Evolutionary conservation across 2,888 invertebrate genomes (phyloP).

Genomic region (Drosophila peninsularis): DNA sequence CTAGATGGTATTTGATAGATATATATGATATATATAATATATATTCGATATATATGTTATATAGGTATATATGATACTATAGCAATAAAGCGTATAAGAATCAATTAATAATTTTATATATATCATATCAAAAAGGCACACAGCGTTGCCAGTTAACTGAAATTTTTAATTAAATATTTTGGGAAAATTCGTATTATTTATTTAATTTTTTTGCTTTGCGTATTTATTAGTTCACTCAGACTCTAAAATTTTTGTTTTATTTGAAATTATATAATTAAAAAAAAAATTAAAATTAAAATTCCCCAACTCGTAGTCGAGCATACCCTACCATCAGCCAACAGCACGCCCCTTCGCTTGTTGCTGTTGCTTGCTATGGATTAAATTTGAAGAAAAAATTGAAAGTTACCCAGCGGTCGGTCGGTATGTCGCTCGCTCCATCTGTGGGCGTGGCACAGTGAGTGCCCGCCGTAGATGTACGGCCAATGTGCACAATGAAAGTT

Average conservation of each 20-base stretch:
- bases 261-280: too few species aligned
- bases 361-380: constrained; percentile 52
- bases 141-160: neutral
- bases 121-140: neutral
- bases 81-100: neutral
- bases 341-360: constrained; percentile 31
- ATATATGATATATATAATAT: constrained; percentile 5
- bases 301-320: constrained; percentile 19
- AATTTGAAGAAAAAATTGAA: constrained; percentile 59
- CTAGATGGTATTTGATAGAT: constrained; percentile 7
- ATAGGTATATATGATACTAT: neutral
- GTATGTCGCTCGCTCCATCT: neutral
- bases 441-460: constrained; percentile 26
- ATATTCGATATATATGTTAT: neutral
- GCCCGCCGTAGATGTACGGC: constrained; percentile 27
- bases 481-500: constrained; percentile 61
- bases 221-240: too few species aligned
- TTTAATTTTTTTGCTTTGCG: too few species aligned
- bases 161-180: too few species aligned
- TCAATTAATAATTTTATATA: neutral
- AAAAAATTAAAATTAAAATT: too few species aligned
- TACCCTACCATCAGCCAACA: neutral
- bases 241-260: too few species aligned
- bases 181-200: too few species aligned
- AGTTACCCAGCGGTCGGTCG: constrained; percentile 22